These are phyloP conservation scores for Tor tambroides DNA, from an alignment of 2,113 vertebrate genomes.

Conservation along the genomic window DNA sequence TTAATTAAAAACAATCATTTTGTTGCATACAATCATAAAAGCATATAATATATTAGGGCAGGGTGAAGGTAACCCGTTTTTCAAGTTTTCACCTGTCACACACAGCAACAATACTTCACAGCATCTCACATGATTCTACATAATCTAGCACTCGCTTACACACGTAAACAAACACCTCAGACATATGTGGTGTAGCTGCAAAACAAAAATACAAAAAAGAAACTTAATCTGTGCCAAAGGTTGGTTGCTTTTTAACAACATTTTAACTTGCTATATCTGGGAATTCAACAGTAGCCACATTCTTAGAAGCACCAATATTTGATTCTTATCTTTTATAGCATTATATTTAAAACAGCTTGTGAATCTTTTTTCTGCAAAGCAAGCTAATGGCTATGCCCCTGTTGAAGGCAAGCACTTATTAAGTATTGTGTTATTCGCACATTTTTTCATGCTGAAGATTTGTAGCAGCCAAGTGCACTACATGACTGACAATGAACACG, in stretches of 20 bases:
- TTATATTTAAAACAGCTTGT: neutral
- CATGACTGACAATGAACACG: neutral
- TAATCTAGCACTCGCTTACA: neutral
- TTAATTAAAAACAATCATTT: constrained; percentile 16
- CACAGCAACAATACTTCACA: constrained; percentile 20
- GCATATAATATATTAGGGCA: constrained; percentile 1
- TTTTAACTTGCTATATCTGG: neutral
- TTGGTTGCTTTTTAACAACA: neutral
- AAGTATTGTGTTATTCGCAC: neutral
- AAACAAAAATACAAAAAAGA: neutral
- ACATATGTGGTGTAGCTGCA: neutral
- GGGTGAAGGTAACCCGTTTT: neutral
- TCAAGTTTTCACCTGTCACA: constrained; percentile 8
- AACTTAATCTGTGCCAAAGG: neutral
- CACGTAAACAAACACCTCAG: neutral
- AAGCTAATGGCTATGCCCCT: neutral
- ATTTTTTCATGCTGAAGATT: constrained; percentile 15
- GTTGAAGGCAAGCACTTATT: neutral
- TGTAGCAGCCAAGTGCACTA: constrained; percentile 15
- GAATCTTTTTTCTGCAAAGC: neutral
- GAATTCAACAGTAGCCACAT: constrained; percentile 16
- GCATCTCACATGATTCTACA: neutral
- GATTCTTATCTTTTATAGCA: constrained; percentile 1
- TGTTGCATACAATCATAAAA: constrained; percentile 39
- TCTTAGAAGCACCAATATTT: constrained; percentile 11